Evolutionary conservation across 2,888 invertebrate species (phyloP).

Genomic region (Serripes groenlandicus): DNA sequence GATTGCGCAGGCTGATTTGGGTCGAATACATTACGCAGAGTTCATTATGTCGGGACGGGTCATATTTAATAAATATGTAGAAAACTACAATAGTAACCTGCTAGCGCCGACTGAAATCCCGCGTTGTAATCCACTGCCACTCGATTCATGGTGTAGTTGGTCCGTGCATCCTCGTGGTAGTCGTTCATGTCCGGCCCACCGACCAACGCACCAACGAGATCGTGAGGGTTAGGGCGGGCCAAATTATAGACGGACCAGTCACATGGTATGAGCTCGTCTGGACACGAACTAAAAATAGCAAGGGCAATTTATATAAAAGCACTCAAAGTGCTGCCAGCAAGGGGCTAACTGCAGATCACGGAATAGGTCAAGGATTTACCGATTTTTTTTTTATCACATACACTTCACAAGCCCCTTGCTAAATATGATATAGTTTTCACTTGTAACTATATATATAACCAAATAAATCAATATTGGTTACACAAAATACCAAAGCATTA

Average conservation of each 20-base stretch:
- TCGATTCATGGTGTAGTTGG: conserved; percentile 47
- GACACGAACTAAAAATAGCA: conserved; percentile 53
- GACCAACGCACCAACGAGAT: conserved; percentile 48
- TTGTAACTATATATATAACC: too few species aligned
- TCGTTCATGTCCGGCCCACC: conserved; percentile 49
- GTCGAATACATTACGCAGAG: neutral
- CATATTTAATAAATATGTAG: neutral
- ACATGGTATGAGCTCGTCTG: conserved; percentile 25
- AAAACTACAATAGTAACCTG: conserved; percentile 24
- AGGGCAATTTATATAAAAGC: too few species aligned
- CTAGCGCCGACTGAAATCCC: conserved; percentile 50
- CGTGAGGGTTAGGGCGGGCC: conserved; percentile 37
- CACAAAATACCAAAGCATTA: too few species aligned
- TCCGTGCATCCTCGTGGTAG: conserved; percentile 39
- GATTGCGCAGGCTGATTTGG: too few species aligned
- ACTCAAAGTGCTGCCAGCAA: too few species aligned
- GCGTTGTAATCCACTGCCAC: conserved; percentile 55
- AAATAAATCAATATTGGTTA: too few species aligned
- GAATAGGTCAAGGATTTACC: neutral
- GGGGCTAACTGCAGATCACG: too few species aligned
- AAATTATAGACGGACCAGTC: conserved; percentile 53
- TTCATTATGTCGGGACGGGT: neutral
- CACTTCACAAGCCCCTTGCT: neutral
- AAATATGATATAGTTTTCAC: too few species aligned
- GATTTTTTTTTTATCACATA: neutral